These are phyloP conservation scores for Gnathonemus echidnorhynchus DNA, from an alignment of 2,113 vertebrate species.

Conservation along the genomic window DNA sequence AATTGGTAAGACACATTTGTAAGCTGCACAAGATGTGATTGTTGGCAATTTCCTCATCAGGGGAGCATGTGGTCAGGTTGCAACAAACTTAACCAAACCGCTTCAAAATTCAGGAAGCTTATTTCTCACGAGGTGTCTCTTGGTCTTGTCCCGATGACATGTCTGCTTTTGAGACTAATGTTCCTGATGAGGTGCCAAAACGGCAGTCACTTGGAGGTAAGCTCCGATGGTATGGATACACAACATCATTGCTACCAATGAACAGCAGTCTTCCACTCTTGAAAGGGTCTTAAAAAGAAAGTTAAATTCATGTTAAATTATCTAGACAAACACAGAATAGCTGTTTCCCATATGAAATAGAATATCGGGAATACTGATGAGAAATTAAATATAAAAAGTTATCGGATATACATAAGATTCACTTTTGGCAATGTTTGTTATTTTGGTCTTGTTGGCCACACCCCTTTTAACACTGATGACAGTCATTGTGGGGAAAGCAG, in stretches of 20 bases:
- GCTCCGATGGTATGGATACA: background rate
- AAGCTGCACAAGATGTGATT: background rate
- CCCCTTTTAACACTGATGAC: background rate
- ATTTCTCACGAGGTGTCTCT: background rate
- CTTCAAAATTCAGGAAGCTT: background rate
- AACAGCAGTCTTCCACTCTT: background rate
- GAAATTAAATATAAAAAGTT: background rate
- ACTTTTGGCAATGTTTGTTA: background rate
- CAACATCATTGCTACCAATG: background rate
- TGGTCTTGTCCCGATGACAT: background rate
- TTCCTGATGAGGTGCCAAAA: background rate
- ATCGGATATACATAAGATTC: background rate
- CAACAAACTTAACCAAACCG: background rate
- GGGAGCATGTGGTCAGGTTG: background rate
- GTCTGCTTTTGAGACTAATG: background rate
- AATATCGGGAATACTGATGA: background rate
- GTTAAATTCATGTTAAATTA: background rate
- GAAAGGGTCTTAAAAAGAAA: background rate
- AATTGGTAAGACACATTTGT: background rate
- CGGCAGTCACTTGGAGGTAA: background rate
- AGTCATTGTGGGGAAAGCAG: background rate
- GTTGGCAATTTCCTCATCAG: background rate
- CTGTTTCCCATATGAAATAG: background rate
- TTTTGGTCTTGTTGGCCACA: background rate
- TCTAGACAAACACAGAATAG: background rate